A percentile compares a stretch with the other conserved stretches of the same genome.
Conservation (phyloP, 1,140 invertebrate species). For the Pseudomyrmex concolor region DNA sequence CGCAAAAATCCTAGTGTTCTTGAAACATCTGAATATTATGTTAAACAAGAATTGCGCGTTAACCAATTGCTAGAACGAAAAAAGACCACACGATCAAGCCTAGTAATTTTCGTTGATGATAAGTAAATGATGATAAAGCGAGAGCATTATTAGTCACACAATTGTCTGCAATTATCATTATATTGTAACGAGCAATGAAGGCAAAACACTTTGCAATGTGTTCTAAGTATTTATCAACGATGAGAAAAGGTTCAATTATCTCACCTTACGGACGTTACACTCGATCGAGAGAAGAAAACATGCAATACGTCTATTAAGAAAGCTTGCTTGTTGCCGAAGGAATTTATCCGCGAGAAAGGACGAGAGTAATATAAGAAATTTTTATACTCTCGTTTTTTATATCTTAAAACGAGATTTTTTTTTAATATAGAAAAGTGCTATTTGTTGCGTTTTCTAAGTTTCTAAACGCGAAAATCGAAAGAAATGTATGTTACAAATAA, state of each 20-base stretch:
- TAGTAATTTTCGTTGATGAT: not conserved
- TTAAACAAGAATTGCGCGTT: too few relatives aligned
- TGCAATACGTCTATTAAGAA: not conserved
- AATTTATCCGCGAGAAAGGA: not conserved
- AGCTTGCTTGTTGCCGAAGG: not conserved
- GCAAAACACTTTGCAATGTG: not conserved
- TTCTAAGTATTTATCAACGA: not conserved
- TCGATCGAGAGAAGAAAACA: constrained; percentile 4
- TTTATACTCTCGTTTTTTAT: constrained; percentile 13
- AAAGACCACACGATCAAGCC: not conserved
- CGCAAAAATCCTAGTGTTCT: too few relatives aligned
- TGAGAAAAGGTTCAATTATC: not conserved
- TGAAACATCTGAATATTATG: too few relatives aligned
- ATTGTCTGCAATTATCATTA: not conserved
- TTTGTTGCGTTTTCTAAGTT: not conserved
- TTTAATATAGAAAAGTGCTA: not conserved
- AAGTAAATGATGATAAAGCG: not conserved
- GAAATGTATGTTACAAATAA: too few relatives aligned
- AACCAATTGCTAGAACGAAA: too few relatives aligned
- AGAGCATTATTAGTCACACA: not conserved
- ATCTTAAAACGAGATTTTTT: not conserved
- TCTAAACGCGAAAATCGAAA: not conserved
- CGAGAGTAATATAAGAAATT: constrained; percentile 17
- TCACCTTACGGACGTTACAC: not conserved
- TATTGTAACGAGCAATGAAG: not conserved